A percentile compares a stretch with the other conserved stretches of the same genome.
Evolutionary conservation across 2,888 invertebrate genomes (phyloP).

Genomic region (Archips crataeganus): DNA sequence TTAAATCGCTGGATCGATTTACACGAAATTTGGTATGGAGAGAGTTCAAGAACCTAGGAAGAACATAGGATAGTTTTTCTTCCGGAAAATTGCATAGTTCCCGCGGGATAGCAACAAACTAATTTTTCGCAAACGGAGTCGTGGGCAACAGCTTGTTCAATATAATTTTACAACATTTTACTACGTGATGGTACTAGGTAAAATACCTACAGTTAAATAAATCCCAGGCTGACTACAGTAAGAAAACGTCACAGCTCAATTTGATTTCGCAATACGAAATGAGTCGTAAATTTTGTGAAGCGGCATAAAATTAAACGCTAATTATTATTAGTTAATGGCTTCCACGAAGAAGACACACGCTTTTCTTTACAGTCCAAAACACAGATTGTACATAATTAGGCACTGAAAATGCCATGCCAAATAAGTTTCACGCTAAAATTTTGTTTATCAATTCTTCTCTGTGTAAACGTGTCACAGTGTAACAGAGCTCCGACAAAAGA

Average conservation of each 20-base stretch:
- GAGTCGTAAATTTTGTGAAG: conserved; percentile 1
- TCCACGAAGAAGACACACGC: background rate
- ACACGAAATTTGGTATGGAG: too few relatives aligned
- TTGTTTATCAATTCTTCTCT: conserved; percentile 1
- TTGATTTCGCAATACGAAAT: conserved; percentile 1
- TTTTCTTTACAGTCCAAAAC: background rate
- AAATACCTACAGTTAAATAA: background rate
- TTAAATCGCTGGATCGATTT: too few relatives aligned
- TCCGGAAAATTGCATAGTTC: too few relatives aligned
- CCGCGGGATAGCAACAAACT: too few relatives aligned
- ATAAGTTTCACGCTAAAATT: background rate
- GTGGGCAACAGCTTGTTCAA: too few relatives aligned
- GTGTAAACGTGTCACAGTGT: conserved; percentile 18
- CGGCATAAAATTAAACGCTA: conserved; percentile 20
- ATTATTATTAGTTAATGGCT: conserved; percentile 14
- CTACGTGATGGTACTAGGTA: too few relatives aligned
- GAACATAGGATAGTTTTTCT: too few relatives aligned
- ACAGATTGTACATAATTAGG: background rate
- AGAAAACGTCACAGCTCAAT: background rate
- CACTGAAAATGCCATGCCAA: background rate
- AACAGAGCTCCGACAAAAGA: background rate
- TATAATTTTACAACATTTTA: too few relatives aligned
- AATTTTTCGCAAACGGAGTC: too few relatives aligned
- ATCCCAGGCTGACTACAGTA: background rate
- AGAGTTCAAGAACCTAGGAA: too few relatives aligned